Evolutionary conservation across 1,140 invertebrate species (phyloP).

Genomic region (Drosophila pandora): DNA sequence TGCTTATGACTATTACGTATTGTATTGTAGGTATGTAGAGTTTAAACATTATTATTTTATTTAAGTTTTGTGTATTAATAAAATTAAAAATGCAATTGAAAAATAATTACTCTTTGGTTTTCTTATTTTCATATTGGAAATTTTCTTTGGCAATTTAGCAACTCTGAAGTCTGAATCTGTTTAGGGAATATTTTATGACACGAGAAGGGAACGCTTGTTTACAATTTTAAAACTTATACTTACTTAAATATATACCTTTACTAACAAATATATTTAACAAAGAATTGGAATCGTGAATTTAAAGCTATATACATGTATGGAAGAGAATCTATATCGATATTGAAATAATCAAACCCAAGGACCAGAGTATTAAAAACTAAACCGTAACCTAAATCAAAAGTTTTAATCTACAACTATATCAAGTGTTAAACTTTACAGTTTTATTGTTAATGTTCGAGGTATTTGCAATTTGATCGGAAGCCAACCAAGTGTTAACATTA

Average conservation of each 20-base stretch:
- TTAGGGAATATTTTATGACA: slow-evolving; percentile 57
- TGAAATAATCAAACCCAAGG: slow-evolving; percentile 29
- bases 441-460: slow-evolving; percentile 51
- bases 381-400: slow-evolving; percentile 27
- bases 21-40: slow-evolving; percentile 83
- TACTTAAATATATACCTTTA: neutral
- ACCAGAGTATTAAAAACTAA: slow-evolving; percentile 33
- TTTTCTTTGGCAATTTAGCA: slow-evolving; percentile 16
- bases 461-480: slow-evolving; percentile 38
- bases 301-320: slow-evolving; percentile 10
- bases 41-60: slow-evolving; percentile 77
- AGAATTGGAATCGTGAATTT: neutral
- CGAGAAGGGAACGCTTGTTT: slow-evolving; percentile 19
- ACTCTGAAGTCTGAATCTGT: slow-evolving; percentile 72
- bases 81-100: slow-evolving; percentile 77
- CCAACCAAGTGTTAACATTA: slow-evolving; percentile 52
- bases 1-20: slow-evolving; percentile 79
- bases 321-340: neutral
- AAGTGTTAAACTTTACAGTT: slow-evolving; percentile 30
- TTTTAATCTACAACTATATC: slow-evolving; percentile 2
- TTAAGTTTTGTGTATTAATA: slow-evolving; percentile 82
- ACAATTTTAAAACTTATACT: slow-evolving; percentile 24
- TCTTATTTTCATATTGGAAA: slow-evolving; percentile 4
- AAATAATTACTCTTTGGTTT: slow-evolving; percentile 51
- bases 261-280: neutral